phyloP scores from a whole-genome alignment of 2,797 vertebrate species.

The Mormyrops attenuatus region DNA sequence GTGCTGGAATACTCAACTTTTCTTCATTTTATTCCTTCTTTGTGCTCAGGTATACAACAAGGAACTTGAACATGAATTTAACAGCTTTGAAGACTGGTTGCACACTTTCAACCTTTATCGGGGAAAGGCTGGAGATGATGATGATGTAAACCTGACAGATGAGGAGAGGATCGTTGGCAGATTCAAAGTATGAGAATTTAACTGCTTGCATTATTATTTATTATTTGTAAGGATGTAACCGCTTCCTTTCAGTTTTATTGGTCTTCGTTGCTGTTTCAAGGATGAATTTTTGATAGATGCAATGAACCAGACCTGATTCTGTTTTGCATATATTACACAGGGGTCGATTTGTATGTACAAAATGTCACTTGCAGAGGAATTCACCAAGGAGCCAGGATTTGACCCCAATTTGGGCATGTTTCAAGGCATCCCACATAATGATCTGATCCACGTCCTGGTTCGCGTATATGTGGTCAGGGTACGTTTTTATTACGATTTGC shows the following conservation, averaged over 20 bases:
- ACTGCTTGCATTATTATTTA: neutral
- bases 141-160: conserved; percentile 61
- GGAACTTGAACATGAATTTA: conserved; percentile 66
- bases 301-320: neutral
- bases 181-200: conserved; percentile 56
- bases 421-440: conserved; percentile 92
- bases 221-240: neutral
- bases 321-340: conserved; percentile 47
- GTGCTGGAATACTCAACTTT: neutral
- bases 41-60: conserved; percentile 63
- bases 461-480: conserved; percentile 88
- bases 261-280: neutral
- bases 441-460: conserved; percentile 87
- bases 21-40: neutral
- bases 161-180: conserved; percentile 71
- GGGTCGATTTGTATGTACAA: conserved; percentile 96
- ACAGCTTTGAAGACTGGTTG: conserved; percentile 71
- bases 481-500: conserved; percentile 40
- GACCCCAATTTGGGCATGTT: conserved; percentile 94
- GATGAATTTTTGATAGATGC: neutral
- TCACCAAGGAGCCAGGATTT: conserved; percentile 79
- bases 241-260: neutral
- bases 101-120: conserved; percentile 70
- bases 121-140: conserved; percentile 67
- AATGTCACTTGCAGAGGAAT: conserved; percentile 82